Evolutionary conservation across 2,113 vertebrate species (phyloP).

Genomic region (Donacobius atricapilla): DNA sequence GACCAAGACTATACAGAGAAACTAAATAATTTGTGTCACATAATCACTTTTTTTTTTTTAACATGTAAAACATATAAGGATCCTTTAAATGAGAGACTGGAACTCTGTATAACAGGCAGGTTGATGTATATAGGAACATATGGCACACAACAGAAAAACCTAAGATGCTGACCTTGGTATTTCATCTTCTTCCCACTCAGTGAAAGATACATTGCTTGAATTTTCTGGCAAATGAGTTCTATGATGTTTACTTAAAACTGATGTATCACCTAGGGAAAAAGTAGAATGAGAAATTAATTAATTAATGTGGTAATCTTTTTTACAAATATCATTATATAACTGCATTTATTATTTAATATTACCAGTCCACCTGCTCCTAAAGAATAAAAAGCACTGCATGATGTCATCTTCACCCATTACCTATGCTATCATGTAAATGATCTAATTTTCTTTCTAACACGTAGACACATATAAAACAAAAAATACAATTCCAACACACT

Average conservation of each 20-base stretch:
- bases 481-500: not conserved
- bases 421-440: not conserved
- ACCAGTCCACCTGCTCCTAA: not conserved
- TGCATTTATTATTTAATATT: not conserved
- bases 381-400: not conserved
- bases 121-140: not conserved
- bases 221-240: constrained; percentile 73
- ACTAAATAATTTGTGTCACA: not conserved
- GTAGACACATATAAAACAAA: not conserved
- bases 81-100: not conserved
- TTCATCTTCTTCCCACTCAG: constrained; percentile 85
- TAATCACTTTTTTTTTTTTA: not conserved
- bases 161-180: constrained; percentile 86
- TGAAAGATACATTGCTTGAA: constrained; percentile 70
- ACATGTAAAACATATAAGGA: not conserved
- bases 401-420: not conserved
- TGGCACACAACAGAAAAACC: not conserved
- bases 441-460: not conserved
- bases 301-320: not conserved
- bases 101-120: not conserved
- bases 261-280: constrained; percentile 64
- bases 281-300: not conserved
- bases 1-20: not conserved
- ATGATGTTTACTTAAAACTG: constrained; percentile 34
- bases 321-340: not conserved